A percentile compares a stretch with the other conserved stretches of the same genome.
Conservation (phyloP, 2,888 invertebrate species). For the Pomacea canaliculata region DNA sequence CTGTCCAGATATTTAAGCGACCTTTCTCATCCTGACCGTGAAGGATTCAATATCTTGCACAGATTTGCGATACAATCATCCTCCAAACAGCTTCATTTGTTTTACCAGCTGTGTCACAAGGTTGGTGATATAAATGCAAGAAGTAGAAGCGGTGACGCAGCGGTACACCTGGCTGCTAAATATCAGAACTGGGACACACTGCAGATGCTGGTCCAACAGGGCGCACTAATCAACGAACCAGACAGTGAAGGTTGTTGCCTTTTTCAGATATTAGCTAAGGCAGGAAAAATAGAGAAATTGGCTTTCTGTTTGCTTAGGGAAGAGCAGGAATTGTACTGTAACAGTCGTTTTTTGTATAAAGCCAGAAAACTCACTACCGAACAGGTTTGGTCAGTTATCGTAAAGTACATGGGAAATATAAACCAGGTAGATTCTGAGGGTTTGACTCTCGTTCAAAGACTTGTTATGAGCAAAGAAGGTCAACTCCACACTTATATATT, state of each 20-base stretch:
- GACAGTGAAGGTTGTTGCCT: background rate
- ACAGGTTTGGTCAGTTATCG: background rate
- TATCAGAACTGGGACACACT: background rate
- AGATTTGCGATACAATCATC: background rate
- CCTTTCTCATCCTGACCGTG: background rate
- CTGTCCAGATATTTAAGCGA: background rate
- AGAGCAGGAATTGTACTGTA: fast-evolving
- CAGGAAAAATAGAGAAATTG: background rate
- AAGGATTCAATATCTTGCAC: background rate
- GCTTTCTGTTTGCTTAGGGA: too few relatives aligned
- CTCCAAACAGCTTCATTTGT: too few relatives aligned
- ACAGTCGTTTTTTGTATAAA: too few relatives aligned
- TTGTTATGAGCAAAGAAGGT: too few relatives aligned
- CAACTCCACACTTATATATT: too few relatives aligned
- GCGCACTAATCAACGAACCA: background rate
- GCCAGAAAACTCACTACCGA: background rate
- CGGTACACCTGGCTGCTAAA: background rate
- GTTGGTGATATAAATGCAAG: background rate
- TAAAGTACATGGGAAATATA: background rate
- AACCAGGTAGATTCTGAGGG: background rate
- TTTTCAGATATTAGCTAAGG: background rate
- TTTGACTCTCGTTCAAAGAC: background rate
- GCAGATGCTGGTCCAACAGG: background rate
- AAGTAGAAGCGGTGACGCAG: background rate
- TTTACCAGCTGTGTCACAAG: too few relatives aligned